Conservation (phyloP, 1,140 invertebrate genomes). For the Parapsyche elsis region DNA sequence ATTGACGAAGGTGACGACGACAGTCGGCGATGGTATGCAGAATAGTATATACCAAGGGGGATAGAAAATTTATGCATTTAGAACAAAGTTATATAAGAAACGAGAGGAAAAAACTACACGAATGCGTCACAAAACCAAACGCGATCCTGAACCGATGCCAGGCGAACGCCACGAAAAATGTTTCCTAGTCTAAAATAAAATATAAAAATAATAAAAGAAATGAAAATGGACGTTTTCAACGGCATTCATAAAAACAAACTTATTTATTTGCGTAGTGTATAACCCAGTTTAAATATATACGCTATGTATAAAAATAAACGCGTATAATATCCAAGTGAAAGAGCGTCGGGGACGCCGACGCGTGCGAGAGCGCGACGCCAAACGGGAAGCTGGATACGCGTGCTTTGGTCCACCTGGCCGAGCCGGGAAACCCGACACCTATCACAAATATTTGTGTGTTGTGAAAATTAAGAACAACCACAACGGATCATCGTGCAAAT, state of each 20-base stretch:
- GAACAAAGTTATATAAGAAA: constrained; percentile 13
- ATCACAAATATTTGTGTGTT: constrained; percentile 1
- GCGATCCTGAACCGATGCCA: constrained; percentile 49
- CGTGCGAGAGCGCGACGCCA: neutral
- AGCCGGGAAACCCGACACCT: constrained; percentile 8
- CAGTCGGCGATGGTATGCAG: neutral
- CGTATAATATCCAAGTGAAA: constrained; percentile 1
- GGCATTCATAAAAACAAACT: constrained; percentile 49
- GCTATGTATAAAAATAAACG: neutral
- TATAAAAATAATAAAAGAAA: constrained; percentile 46
- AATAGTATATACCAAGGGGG: neutral
- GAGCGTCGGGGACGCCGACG: neutral
- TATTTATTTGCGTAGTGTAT: constrained; percentile 51
- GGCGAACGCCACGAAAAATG: constrained; percentile 38
- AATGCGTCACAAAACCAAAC: constrained; percentile 50
- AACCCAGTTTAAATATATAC: constrained; percentile 41
- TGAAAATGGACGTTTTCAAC: constrained; percentile 52
- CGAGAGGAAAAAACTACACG: constrained; percentile 8
- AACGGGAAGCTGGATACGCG: neutral
- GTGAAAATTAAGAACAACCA: neutral
- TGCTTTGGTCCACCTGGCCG: neutral
- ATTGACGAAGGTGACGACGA: neutral
- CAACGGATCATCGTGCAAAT: neutral
- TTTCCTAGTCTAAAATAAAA: constrained; percentile 50
- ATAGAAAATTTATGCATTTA: constrained; percentile 33